A percentile compares a stretch with the other conserved stretches of the same genome.
Conservation (phyloP, 92 coral and sea anemone species). For the Umimayanthus kanabou region DNA sequence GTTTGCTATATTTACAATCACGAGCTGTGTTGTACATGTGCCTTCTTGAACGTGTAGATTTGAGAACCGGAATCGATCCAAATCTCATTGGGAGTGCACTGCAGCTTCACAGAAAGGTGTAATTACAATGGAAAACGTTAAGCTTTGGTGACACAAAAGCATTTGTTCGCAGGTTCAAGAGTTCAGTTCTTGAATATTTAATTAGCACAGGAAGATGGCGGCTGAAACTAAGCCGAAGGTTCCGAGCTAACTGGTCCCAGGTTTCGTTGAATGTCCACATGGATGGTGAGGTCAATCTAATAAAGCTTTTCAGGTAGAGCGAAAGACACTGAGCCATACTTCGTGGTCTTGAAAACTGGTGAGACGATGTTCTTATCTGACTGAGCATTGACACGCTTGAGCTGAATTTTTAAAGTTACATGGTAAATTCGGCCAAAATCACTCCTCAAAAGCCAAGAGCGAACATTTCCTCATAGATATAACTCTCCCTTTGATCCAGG, state of each 20-base stretch:
- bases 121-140: too few species aligned
- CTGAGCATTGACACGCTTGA: too few species aligned
- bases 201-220: not conserved
- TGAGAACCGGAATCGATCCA: conserved; percentile 13
- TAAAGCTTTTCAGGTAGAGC: conserved; percentile 49
- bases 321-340: conserved; percentile 49
- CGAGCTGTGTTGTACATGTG: too few species aligned
- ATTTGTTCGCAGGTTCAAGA: not conserved
- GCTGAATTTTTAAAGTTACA: too few species aligned
- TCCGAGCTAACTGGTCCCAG: conserved; percentile 34
- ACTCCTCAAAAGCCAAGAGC: too few species aligned
- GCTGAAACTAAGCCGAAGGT: not conserved
- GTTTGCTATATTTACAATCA: too few species aligned
- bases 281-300: conserved; percentile 39
- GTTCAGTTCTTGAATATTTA: not conserved
- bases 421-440: too few species aligned
- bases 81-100: not conserved
- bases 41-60: conserved; percentile 17
- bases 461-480: too few species aligned
- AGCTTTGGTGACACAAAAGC: conserved; percentile 5
- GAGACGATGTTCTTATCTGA: conserved; percentile 18
- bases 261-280: conserved; percentile 31
- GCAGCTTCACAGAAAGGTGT: not conserved
- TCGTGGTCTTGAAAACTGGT: conserved; percentile 50
- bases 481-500: too few species aligned